Conservation (phyloP, 2,113 vertebrate species). For the Phalacrocorax carbo region DNA sequence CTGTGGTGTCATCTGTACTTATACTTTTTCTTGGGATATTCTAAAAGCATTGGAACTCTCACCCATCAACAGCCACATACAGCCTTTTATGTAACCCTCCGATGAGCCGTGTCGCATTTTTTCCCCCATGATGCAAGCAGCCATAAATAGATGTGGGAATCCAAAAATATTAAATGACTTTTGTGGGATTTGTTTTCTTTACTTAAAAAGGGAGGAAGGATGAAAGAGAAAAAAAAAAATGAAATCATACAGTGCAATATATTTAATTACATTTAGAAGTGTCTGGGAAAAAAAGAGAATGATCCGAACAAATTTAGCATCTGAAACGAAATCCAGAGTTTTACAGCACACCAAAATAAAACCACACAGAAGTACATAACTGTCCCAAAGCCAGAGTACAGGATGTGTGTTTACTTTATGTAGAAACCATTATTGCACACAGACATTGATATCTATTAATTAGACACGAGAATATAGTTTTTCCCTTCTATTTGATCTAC, state of each 20-base stretch:
- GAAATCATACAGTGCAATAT: not conserved
- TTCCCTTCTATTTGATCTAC: not conserved
- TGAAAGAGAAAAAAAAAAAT: not conserved
- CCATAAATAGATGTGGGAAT: conserved; percentile 34
- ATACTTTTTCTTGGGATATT: not conserved
- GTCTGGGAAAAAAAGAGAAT: not conserved
- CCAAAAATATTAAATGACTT: not conserved
- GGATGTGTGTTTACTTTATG: not conserved
- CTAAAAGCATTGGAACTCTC: not conserved
- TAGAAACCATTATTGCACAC: not conserved
- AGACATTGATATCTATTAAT: not conserved
- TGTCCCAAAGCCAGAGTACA: not conserved
- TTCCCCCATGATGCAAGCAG: not conserved
- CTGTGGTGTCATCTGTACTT: not conserved
- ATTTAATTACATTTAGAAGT: not conserved
- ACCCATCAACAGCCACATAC: not conserved
- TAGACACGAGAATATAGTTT: not conserved
- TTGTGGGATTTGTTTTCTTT: conserved; percentile 8
- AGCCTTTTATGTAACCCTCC: not conserved
- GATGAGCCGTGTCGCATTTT: not conserved
- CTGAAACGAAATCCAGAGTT: not conserved
- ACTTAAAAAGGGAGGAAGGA: conserved; percentile 16
- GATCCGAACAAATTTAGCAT: not conserved
- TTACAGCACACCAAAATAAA: not conserved
- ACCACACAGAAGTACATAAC: not conserved